Percentiles rank a stretch among this genome's conserved stretches.
These are phyloP conservation scores for Thinocorus orbignyianus DNA, from an alignment of 2,113 vertebrate species.

Conservation along the genomic window DNA sequence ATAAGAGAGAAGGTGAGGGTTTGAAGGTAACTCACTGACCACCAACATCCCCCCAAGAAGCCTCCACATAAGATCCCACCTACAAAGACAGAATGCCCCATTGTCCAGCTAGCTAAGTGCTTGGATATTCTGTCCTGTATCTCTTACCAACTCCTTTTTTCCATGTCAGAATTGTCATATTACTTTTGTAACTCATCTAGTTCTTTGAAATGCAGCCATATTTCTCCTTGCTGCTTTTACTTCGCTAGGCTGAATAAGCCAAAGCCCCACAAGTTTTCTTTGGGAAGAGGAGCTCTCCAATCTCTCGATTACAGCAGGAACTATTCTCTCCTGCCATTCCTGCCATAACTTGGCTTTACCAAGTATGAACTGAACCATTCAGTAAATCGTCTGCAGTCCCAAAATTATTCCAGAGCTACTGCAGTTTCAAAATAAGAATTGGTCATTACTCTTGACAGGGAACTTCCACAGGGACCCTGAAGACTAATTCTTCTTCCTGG, in stretches of 20 bases:
- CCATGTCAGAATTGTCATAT: background rate
- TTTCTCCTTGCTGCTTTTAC: background rate
- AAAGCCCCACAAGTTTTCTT: background rate
- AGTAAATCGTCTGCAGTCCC: background rate
- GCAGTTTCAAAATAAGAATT: background rate
- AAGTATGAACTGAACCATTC: background rate
- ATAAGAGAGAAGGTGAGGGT: background rate
- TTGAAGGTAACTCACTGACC: background rate
- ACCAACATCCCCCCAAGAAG: background rate
- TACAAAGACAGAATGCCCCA: background rate
- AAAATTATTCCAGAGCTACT: background rate
- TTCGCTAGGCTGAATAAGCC: background rate
- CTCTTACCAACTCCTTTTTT: background rate
- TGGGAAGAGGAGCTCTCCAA: background rate
- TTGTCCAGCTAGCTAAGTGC: accelerated
- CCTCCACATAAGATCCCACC: background rate
- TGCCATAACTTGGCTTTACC: background rate
- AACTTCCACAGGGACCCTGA: background rate
- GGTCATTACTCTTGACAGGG: background rate
- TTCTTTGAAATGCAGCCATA: background rate
- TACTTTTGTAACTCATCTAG: background rate
- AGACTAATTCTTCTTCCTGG: background rate
- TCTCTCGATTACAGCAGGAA: background rate
- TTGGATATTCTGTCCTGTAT: background rate
- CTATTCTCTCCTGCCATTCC: background rate